Evolutionary conservation across 2,797 vertebrate genomes (phyloP).

Genomic region (Pristis pectinata): DNA sequence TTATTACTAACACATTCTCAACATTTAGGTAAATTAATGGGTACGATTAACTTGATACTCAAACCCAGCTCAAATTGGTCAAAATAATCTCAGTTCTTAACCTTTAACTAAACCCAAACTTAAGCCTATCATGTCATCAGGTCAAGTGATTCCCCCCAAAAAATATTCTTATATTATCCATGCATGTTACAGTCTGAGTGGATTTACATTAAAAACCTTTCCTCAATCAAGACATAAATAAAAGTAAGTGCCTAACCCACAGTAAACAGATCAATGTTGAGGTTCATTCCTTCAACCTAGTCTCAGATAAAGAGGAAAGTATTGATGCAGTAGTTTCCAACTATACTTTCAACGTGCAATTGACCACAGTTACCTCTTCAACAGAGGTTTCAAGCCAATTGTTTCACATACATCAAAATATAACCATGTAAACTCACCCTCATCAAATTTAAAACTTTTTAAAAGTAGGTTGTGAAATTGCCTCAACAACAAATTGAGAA

Average conservation of each 20-base stretch:
- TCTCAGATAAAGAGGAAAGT: neutral
- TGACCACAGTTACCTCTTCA: neutral
- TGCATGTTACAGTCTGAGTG: neutral
- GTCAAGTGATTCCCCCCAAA: neutral
- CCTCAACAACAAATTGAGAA: neutral
- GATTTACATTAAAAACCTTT: neutral
- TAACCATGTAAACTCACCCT: neutral
- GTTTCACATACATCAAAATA: neutral
- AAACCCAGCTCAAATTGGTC: neutral
- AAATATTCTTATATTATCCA: neutral
- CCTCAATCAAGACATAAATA: neutral
- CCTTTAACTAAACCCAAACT: neutral
- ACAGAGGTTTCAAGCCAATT: neutral
- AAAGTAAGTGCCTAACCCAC: neutral
- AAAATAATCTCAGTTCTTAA: neutral
- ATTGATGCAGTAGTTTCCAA: neutral
- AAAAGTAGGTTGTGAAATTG: neutral
- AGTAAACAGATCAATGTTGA: neutral
- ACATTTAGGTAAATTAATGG: neutral
- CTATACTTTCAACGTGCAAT: neutral
- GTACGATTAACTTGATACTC: neutral
- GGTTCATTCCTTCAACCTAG: neutral
- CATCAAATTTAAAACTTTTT: neutral
- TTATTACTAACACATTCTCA: neutral
- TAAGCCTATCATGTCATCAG: neutral